Conservation (phyloP, 2,113 vertebrate species). For the Saccopteryx leptura region DNA sequence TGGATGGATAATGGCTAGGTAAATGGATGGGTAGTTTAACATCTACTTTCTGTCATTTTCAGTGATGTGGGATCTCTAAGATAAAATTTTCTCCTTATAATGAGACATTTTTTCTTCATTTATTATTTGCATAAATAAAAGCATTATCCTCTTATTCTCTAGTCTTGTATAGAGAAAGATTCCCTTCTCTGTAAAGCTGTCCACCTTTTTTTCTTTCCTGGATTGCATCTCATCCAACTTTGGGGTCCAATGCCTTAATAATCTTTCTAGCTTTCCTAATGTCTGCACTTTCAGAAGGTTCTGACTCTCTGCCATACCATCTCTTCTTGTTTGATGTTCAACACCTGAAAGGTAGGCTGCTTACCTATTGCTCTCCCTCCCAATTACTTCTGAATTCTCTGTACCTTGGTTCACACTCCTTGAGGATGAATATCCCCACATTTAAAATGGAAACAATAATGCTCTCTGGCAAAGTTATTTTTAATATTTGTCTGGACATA, state of each 20-base stretch:
- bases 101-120: background rate
- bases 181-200: background rate
- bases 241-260: background rate
- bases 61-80: background rate
- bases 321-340: background rate
- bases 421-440: background rate
- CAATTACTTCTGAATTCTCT: background rate
- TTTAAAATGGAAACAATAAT: background rate
- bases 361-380: background rate
- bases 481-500: background rate
- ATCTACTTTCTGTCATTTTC: background rate
- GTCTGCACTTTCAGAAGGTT: background rate
- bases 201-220: background rate
- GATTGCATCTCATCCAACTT: background rate
- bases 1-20: background rate
- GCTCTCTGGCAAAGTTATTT: background rate
- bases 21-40: background rate
- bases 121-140: conserved; percentile 41
- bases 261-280: background rate
- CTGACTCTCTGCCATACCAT: background rate
- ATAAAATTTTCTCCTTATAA: conserved; percentile 23
- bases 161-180: background rate
- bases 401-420: background rate
- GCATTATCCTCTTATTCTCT: background rate
- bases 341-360: background rate